Evolutionary conservation across 2,113 vertebrate genomes (phyloP).

Genomic region (Isurus oxyrinchus): DNA sequence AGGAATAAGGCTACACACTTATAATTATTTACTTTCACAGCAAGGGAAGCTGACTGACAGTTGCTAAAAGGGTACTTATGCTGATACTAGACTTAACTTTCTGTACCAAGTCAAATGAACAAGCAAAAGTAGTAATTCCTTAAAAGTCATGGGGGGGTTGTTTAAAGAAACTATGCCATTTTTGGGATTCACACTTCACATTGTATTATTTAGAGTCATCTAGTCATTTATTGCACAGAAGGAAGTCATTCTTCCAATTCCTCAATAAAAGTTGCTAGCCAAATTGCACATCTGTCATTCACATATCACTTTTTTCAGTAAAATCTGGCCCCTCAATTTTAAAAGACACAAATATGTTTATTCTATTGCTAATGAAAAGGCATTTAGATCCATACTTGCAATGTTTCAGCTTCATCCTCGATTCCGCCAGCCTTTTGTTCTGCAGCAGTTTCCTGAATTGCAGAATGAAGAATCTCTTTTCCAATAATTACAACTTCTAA

Average conservation of each 20-base stretch:
- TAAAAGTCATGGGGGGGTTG: background rate
- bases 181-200: background rate
- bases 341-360: background rate
- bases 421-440: background rate
- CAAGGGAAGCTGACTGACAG: background rate
- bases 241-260: background rate
- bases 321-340: background rate
- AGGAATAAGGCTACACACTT: background rate
- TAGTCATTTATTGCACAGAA: too few species aligned
- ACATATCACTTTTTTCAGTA: background rate
- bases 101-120: background rate
- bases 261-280: background rate
- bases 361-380: background rate
- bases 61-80: background rate
- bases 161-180: background rate
- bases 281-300: background rate
- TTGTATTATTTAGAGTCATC: background rate
- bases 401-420: background rate
- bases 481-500: constrained; percentile 68
- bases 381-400: background rate
- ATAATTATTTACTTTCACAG: background rate
- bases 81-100: background rate
- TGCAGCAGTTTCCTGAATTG: constrained; percentile 40
- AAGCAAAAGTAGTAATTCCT: background rate
- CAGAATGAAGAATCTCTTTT: constrained; percentile 61